A percentile compares a stretch with the other conserved stretches of the same genome.
These are phyloP conservation scores for Melolontha melolontha DNA, from an alignment of 2,888 invertebrate species.

Conservation along the genomic window DNA sequence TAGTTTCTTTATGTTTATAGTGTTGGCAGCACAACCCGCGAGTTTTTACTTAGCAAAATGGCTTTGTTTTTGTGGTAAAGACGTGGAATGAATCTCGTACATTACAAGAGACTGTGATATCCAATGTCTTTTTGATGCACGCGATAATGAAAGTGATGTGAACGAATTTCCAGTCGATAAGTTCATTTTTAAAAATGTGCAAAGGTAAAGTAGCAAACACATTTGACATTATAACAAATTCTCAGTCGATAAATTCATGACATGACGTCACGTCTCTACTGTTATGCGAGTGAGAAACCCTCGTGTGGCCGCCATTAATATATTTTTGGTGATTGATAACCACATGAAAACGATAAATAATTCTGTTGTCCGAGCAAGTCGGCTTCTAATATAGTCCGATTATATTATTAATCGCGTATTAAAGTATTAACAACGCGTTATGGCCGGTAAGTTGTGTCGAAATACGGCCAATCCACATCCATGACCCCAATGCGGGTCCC, in stretches of 20 bases:
- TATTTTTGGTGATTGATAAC: constrained; percentile 43
- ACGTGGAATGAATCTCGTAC: constrained; percentile 3
- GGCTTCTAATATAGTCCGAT: constrained; percentile 20
- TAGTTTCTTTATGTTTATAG: constrained; percentile 12
- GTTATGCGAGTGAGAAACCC: constrained; percentile 56
- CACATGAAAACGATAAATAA: constrained; percentile 41
- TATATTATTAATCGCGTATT: background rate
- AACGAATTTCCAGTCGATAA: constrained; percentile 3
- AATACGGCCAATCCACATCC: constrained; percentile 52
- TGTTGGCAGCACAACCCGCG: constrained; percentile 42
- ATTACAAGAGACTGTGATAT: background rate
- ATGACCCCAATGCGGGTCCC: constrained; percentile 61
- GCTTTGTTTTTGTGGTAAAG: constrained; percentile 33
- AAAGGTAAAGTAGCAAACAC: constrained; percentile 39
- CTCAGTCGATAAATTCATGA: constrained; percentile 47
- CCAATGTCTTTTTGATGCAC: background rate
- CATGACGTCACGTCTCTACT: constrained; percentile 55
- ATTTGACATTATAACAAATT: constrained; percentile 19
- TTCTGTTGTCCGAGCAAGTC: constrained; percentile 9
- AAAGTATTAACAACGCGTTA: constrained; percentile 67
- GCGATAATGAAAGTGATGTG: constrained; percentile 33
- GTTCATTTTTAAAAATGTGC: constrained; percentile 38
- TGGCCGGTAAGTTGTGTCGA: constrained; percentile 79
- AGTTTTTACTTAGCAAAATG: constrained; percentile 42
- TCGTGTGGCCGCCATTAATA: constrained; percentile 59